Evolutionary conservation across 2,888 invertebrate species (phyloP).

Genomic region (Diachrysia chrysitis): DNA sequence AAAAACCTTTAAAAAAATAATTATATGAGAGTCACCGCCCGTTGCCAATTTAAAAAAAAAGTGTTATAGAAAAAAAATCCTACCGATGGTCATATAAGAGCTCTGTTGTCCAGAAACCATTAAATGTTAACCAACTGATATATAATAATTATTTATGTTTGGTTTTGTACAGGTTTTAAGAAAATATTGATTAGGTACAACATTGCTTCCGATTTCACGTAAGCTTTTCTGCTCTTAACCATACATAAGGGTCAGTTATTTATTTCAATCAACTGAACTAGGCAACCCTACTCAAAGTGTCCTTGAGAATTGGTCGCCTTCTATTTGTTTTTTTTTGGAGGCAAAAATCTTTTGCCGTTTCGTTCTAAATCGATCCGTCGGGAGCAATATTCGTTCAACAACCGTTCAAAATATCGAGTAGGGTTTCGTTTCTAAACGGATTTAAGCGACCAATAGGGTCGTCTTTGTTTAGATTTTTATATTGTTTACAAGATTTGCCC

Average conservation of each 20-base stretch:
- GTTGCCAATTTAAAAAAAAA: too few relatives aligned
- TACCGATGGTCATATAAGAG: too few relatives aligned
- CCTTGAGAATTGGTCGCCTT: constrained; percentile 53
- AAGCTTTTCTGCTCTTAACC: too few relatives aligned
- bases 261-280: constrained; percentile 13
- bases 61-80: too few relatives aligned
- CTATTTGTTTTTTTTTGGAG: constrained; percentile 65
- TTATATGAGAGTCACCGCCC: too few relatives aligned
- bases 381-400: constrained; percentile 75
- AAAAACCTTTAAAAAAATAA: too few relatives aligned
- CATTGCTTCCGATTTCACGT: too few relatives aligned
- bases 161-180: too few relatives aligned
- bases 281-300: constrained; percentile 27
- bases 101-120: too few relatives aligned
- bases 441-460: constrained; percentile 55
- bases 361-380: constrained; percentile 71
- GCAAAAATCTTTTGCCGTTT: constrained; percentile 68
- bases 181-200: too few relatives aligned
- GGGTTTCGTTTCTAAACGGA: constrained; percentile 69
- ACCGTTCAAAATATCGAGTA: constrained; percentile 74
- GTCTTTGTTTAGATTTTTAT: constrained; percentile 51
- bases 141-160: too few relatives aligned
- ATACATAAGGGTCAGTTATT: constrained; percentile 6
- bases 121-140: too few relatives aligned
- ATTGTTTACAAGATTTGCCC: constrained; percentile 26